phyloP scores from a whole-genome alignment of 2,797 vertebrate species.

The Lepilemur septentrionalis region DNA sequence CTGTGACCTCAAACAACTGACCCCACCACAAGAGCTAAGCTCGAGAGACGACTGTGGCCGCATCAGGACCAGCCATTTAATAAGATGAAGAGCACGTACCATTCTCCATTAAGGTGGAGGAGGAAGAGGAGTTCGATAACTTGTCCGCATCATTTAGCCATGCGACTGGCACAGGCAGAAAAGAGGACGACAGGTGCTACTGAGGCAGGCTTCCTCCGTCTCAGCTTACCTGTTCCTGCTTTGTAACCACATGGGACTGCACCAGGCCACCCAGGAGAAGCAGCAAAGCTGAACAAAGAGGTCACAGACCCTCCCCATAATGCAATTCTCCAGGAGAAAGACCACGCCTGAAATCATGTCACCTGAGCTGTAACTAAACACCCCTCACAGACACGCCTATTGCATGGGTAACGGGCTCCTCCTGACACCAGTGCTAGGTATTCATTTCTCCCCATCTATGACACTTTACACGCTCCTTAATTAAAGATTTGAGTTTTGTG shows the following conservation, averaged over 20 bases:
- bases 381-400: neutral
- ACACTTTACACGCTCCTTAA: neutral
- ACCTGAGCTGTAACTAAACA: neutral
- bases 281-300: neutral
- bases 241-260: neutral
- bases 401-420: fast-evolving
- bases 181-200: neutral
- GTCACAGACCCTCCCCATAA: neutral
- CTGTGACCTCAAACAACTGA: neutral
- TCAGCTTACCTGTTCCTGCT: neutral
- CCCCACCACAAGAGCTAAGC: neutral
- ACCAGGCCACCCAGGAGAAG: neutral
- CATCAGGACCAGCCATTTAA: neutral
- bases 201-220: neutral
- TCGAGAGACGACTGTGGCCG: neutral
- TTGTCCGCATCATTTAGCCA: neutral
- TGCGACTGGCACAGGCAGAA: neutral
- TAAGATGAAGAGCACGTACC: neutral
- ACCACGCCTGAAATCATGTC: neutral
- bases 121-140: neutral
- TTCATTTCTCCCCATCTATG: neutral
- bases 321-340: neutral
- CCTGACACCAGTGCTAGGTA: neutral
- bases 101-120: neutral
- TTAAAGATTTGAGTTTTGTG: neutral